Evolutionary conservation across 1,140 invertebrate genomes (phyloP), one percentile per base, ranked within the genome.

Genomic region (Sweltsa coloradensis): DNA sequence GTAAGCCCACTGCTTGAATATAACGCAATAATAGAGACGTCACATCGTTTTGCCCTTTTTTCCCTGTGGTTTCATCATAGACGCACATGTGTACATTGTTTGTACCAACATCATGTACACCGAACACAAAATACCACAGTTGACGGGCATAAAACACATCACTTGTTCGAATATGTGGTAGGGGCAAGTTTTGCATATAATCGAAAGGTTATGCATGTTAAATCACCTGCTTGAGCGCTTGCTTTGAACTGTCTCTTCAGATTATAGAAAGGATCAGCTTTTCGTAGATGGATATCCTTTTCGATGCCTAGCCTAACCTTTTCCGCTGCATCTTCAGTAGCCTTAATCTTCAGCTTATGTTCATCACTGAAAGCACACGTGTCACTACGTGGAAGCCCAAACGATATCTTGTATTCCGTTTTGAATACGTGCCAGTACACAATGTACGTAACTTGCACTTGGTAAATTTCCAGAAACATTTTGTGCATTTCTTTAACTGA

Each of bases 71-170:
- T 4, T 45, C 44, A 37, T 45, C 7, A 37, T 45, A 45, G 26
- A 41, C 34, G 31, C 23, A 40, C 44, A 45, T 45, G 5, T 18
- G n/a, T 45, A 37, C 44, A 18, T n/a, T 18, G 16, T 45, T 45
- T 4, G 36, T 39, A 14, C 27, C 27, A 34, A 44, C 4, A 45
- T 44, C 27, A 45, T 45, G 44, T n/a, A 45, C 41, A 45, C 44
- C 44, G 24, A 45, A 45, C 16, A 45, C 44, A 45, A 18, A 45
- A 39, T 39, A 34, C 37, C 44, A 45, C 5, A 45, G 18, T 34
- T 45, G 44, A 18, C 5, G 23, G 36, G 14, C n/a, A 41, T 45
- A 22, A 19, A 45, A 45, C 7, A 45, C 24, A 7, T 5, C 39
- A 3, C 24, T 34, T 37, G 27, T 37, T 18, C 16, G 25, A n/a